Base-by-base conservation (phyloP, 1,140 invertebrate genomes). In the Drosophila guanche region DNA sequence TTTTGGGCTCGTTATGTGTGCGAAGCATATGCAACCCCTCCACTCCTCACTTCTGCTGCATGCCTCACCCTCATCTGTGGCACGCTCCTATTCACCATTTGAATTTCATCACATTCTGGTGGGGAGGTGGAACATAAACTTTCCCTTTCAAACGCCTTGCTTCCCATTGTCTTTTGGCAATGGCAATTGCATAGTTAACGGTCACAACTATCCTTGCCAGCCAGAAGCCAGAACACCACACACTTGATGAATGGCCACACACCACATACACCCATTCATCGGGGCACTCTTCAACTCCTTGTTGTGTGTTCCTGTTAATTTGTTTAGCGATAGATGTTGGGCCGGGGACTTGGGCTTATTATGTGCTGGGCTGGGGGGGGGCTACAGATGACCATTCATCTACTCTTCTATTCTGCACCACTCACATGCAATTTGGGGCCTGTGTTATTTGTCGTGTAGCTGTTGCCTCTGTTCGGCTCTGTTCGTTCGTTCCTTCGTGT, bases 91-190 rank as follows among this genome's bases (percentile, higher is more conserved):
- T 20, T 55, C 57, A 37, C 59, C 79, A 89, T 80, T 80, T 89
- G 84, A 84, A 84, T 89, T 84, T 84, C 85, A 89, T 89, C 79
- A 80, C 80, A 70, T 65, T 79, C 50, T 46, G 33, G 10, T 16
- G 60, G 25, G 47, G 48, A 56, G 41, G 48, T 54, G 70, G 46
- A 56, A 59, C 41, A 27, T 46, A 48, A 62, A 65, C 45, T 58
- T 47, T 45, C 42, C 47, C 45, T 5, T 33, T 12, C 4, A 1
- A 10, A 29, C 20, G 12, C 10, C 25, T 43, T 57, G 14, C 16
- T 52, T 20, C 22, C 41, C 48, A 71, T 52, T 62, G 50, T 62
- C 56, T 59, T 52, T 77, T 52, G 50, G 46, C 58, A 59, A 33
- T 56, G 69, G 52, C 63, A 59, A 73, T 75, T 74, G 76, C 59